Evolutionary conservation across 1,140 invertebrate species (phyloP), one percentile per base, ranked within the genome.

Genomic region (Centruroides sculpturatus): DNA sequence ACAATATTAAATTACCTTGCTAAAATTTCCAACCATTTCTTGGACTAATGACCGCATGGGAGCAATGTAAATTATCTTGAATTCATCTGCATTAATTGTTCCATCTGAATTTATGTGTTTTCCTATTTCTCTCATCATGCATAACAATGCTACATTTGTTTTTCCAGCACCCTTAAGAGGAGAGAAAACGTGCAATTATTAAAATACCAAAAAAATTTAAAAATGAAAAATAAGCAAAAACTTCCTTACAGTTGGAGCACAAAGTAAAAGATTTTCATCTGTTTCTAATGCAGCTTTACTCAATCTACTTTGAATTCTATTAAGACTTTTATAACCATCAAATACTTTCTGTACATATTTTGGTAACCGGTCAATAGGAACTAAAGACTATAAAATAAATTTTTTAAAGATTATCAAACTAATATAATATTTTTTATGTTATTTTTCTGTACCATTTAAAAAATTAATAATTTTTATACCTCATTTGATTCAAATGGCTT

Each of bases 11-110:
- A 69, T 41, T 41, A 41, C 41, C 41, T 83, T 82, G 35, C 75
- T 72, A 72, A 87, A 87, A 70, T 77, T 85, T 57, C 82, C 86
- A 64, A 98, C 95, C 96, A 99, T 99, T 82, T 99, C 97, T 76
- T 98, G 95, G 71, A 99, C 97, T 0, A 99, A 78, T 0, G 96
- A 99, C 57, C 92, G 81, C 95, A 99, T 99, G 0, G 97, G 97
- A 9, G 97, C 97, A 47, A 99, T 83, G 70, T 99, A 99, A 60
- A 99, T 92, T 60, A 99, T 93, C 77, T 99, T 99, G 73, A 99
- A 99, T 66, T 98, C 90, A 70, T 96, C 87, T 0, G 84, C 86
- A 73, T 93, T 93, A 56, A 99, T 97, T 0, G 89, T 92, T 6
- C 93, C 92, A 73, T 92, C 85, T n/a, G 84, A 79, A 74, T 98